Conservation (phyloP, 2,888 invertebrate species). For the Micropterix aruncella region DNA sequence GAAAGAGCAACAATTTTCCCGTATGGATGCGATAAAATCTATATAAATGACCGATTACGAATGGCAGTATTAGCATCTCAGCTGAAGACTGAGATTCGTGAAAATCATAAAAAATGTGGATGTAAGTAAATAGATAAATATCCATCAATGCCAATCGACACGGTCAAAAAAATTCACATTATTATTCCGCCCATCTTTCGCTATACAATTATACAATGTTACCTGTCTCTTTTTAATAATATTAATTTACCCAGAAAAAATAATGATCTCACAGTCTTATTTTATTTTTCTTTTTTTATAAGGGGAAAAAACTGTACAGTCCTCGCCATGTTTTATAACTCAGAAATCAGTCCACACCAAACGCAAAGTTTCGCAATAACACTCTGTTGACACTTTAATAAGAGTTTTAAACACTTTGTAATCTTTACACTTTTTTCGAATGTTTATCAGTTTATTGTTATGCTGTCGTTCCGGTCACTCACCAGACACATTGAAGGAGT, state of each 20-base stretch:
- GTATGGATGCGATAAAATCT: not conserved
- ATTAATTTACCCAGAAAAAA: not conserved
- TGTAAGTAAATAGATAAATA: too few species aligned
- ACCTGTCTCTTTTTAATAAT: too few species aligned
- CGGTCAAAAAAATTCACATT: not conserved
- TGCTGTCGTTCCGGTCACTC: too few species aligned
- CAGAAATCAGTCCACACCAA: not conserved
- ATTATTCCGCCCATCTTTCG: too few species aligned
- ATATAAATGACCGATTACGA: not conserved
- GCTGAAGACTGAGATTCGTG: too few species aligned
- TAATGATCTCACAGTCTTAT: not conserved
- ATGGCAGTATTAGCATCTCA: not conserved
- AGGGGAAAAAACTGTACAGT: not conserved
- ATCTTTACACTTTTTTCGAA: constrained; percentile 7
- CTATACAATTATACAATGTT: too few species aligned
- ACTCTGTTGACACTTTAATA: not conserved
- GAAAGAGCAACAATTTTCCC: not conserved
- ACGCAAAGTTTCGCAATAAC: too few species aligned
- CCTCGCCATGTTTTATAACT: too few species aligned
- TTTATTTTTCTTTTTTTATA: too few species aligned
- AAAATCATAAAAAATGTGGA: too few species aligned
- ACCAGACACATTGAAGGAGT: too few species aligned
- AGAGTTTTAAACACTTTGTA: constrained; percentile 3
- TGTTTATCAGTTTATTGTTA: too few species aligned
- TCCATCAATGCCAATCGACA: not conserved